Evolutionary conservation across 2,113 vertebrate species (phyloP).

Genomic region (Rhombomys opimus): DNA sequence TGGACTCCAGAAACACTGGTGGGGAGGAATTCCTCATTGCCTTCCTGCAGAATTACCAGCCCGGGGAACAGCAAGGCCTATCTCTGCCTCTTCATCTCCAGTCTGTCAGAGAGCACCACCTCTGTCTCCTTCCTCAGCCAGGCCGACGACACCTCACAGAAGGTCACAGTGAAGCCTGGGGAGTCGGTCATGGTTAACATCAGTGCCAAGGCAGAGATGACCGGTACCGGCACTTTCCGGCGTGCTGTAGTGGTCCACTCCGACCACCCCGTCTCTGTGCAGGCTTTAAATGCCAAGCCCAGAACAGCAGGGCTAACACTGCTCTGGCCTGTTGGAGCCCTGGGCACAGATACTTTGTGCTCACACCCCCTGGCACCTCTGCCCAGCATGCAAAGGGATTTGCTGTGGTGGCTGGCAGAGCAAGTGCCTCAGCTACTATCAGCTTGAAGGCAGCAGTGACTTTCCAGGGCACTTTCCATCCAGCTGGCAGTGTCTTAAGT

Average conservation of each 20-base stretch:
- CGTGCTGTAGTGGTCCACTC: constrained; percentile 83
- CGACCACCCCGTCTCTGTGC: constrained; percentile 82
- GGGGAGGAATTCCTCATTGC: constrained; percentile 86
- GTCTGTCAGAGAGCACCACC: constrained; percentile 74
- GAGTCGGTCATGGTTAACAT: constrained; percentile 75
- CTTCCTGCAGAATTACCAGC: constrained; percentile 79
- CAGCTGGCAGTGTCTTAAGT: constrained; percentile 55
- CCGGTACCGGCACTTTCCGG: constrained; percentile 50
- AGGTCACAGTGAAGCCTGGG: constrained; percentile 73
- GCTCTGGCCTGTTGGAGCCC: constrained; percentile 82
- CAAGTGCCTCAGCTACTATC: constrained; percentile 79
- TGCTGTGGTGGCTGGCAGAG: constrained; percentile 86
- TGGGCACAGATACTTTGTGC: constrained; percentile 88
- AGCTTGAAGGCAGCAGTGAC: constrained; percentile 60
- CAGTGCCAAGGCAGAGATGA: constrained; percentile 82
- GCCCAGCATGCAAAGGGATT: constrained; percentile 84
- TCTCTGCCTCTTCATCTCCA: constrained; percentile 82
- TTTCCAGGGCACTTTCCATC: constrained; percentile 77
- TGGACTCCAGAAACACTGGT: constrained; percentile 37
- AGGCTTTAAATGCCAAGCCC: constrained; percentile 84
- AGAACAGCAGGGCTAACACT: constrained; percentile 84
- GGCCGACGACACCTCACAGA: constrained; percentile 73
- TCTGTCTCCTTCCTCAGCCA: constrained; percentile 83
- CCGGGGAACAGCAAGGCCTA: not conserved
- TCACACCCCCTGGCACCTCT: constrained; percentile 81